A percentile compares a stretch with the other conserved stretches of the same genome.
Conservation (phyloP, 2,797 vertebrate species). For the Oophaga sylvatica region DNA sequence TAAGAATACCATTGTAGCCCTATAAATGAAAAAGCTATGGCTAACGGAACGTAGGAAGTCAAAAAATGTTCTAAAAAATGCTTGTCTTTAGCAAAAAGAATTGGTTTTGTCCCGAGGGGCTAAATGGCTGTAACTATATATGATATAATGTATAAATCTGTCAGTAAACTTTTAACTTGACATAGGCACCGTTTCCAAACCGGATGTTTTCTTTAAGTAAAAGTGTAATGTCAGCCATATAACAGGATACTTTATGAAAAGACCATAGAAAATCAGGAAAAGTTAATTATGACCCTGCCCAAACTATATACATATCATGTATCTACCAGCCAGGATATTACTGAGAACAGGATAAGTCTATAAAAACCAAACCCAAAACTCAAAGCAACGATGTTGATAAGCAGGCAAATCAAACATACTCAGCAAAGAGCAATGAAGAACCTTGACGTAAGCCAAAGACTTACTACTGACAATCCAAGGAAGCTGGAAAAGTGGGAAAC, state of each 20-base stretch:
- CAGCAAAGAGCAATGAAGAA: not conserved
- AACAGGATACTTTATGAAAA: constrained; percentile 12
- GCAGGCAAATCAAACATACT: not conserved
- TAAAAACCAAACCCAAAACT: not conserved
- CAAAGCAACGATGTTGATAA: not conserved
- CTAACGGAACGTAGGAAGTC: not conserved
- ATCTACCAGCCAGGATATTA: not conserved
- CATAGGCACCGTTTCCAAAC: not conserved
- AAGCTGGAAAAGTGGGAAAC: not conserved
- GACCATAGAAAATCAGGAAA: not conserved
- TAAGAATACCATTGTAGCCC: not conserved
- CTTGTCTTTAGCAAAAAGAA: not conserved
- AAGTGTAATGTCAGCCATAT: not conserved
- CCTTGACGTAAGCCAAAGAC: not conserved
- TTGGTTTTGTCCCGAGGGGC: not conserved
- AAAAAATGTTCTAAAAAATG: not conserved
- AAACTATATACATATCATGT: not conserved
- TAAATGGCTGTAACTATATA: not conserved
- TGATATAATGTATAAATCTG: not conserved
- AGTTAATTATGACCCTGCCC: not conserved
- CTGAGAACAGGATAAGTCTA: not conserved
- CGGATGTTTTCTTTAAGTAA: constrained; percentile 6
- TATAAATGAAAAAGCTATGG: not conserved
- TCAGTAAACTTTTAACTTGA: not conserved
- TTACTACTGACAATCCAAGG: not conserved